Evolutionary conservation across 2,888 invertebrate genomes (phyloP).

Genomic region (Scaptomyza caliginosa): DNA sequence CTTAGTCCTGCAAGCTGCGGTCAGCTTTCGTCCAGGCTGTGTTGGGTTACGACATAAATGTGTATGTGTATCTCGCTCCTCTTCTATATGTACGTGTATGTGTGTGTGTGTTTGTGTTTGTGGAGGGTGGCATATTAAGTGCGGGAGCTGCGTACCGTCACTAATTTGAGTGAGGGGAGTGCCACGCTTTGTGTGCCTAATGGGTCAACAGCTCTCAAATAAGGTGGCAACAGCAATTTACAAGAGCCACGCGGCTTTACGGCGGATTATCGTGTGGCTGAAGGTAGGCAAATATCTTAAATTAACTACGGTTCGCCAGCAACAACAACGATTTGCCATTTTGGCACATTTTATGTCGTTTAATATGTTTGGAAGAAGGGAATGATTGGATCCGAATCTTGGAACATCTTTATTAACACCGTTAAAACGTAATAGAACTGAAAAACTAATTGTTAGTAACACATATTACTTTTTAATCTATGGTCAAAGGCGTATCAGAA

Average conservation of each 20-base stretch:
- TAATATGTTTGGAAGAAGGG: no score
- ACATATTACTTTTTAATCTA: no score
- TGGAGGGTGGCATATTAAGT: slow-evolving; percentile 48
- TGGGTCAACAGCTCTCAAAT: slow-evolving; percentile 76
- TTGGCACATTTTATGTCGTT: background rate
- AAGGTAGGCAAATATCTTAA: slow-evolving; percentile 51
- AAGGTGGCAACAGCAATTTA: slow-evolving; percentile 74
- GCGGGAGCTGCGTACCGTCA: slow-evolving; percentile 37
- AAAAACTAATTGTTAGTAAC: no score
- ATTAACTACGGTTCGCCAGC: slow-evolving; percentile 38
- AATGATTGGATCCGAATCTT: no score
- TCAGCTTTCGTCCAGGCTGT: slow-evolving; percentile 69
- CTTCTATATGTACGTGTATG: slow-evolving; percentile 1
- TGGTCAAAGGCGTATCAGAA: no score
- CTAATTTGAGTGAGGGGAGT: slow-evolving; percentile 3
- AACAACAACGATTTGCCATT: background rate
- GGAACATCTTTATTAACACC: no score
- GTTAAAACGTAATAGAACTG: no score
- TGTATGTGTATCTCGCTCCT: slow-evolving; percentile 4
- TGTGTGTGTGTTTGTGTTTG: slow-evolving; percentile 12
- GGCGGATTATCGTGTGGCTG: slow-evolving; percentile 59
- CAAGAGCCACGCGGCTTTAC: slow-evolving; percentile 57
- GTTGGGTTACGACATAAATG: slow-evolving; percentile 74
- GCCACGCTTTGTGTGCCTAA: slow-evolving; percentile 57
- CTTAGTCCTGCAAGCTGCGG: slow-evolving; percentile 45